Evolutionary conservation across 2,888 invertebrate species (phyloP).

Genomic region (Onthophagus sagittarius): DNA sequence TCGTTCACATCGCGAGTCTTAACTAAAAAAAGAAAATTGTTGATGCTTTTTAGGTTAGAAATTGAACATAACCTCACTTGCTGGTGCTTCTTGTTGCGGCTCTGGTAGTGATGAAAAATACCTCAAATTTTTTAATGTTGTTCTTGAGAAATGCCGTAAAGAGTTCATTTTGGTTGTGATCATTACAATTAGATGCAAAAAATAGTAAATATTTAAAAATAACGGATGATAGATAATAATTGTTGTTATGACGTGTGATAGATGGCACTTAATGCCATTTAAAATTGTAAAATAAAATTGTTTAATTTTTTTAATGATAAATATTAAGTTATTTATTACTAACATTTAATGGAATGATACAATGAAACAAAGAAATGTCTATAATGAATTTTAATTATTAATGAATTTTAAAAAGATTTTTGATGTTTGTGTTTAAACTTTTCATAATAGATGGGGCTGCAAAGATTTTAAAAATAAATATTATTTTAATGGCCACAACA

Average conservation of each 20-base stretch:
- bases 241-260: neutral
- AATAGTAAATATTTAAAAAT: neutral
- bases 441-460: neutral
- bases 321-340: too few relatives aligned
- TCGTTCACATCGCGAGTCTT: slow-evolving; percentile 29
- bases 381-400: too few relatives aligned
- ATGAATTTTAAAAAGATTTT: neutral
- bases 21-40: neutral
- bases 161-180: neutral
- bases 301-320: too few relatives aligned
- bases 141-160: neutral
- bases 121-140: neutral
- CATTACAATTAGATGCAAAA: neutral
- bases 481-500: neutral
- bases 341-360: too few relatives aligned
- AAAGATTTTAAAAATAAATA: neutral
- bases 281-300: too few relatives aligned
- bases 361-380: too few relatives aligned
- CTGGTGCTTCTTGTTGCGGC: neutral
- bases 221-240: neutral
- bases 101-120: neutral
- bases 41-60: neutral
- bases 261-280: too few relatives aligned
- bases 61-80: neutral
- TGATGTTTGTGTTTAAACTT: neutral